These are phyloP conservation scores for Dasyornis broadbenti DNA, from an alignment of 2,113 vertebrate species.

Conservation along the genomic window DNA sequence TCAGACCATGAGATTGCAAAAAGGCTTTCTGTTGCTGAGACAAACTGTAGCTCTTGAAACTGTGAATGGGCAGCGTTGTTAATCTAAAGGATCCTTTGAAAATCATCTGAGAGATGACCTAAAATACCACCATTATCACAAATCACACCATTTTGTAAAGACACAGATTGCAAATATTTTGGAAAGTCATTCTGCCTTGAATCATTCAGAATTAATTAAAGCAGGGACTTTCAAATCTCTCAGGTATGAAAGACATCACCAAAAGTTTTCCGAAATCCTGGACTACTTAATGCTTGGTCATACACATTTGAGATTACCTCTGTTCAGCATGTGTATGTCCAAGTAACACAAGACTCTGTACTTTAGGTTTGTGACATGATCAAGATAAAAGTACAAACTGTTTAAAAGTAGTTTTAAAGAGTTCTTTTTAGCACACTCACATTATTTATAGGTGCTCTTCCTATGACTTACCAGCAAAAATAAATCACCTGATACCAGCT, in stretches of 20 bases:
- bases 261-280: neutral
- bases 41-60: neutral
- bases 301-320: neutral
- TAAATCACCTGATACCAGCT: neutral
- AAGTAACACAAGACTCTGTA: neutral
- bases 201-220: neutral
- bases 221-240: neutral
- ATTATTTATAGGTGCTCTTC: neutral
- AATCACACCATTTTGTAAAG: neutral
- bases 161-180: neutral
- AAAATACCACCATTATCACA: neutral
- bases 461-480: neutral
- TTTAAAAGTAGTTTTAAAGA: neutral
- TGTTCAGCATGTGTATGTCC: neutral
- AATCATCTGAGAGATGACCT: neutral
- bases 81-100: neutral
- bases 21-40: neutral
- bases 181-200: neutral
- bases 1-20: neutral
- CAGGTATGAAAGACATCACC: neutral
- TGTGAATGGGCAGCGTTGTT: neutral
- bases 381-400: neutral
- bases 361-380: neutral
- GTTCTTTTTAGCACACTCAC: neutral
- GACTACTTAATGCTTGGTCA: neutral